Base-by-base conservation (phyloP, 2,113 vertebrate genomes). In the Vidua macroura region DNA sequence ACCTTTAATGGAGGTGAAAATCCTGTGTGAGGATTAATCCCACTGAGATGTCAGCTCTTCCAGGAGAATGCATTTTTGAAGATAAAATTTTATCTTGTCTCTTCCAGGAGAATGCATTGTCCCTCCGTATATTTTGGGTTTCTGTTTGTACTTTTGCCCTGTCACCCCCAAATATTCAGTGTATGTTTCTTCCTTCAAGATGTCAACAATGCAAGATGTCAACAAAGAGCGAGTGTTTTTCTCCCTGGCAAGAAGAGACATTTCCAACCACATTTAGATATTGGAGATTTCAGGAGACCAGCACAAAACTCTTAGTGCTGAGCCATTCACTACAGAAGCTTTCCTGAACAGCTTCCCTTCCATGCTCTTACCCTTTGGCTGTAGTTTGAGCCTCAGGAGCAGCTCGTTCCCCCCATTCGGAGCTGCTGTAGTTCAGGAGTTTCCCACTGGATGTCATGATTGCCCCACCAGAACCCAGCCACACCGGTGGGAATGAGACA, bases 401-500 rank as follows among this genome's bases (percentile, higher is more conserved):
- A 2, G 44, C 53, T 44, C 30, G 0, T n/a, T 23, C 19, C 19
- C 6, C 2, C 23, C 1, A 35, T 35, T 35, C 35, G 35, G 35
- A 35, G 37, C 24, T 15, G 64, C 81, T 89, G 94, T 81, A 94
- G 70, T 94, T 93, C 82, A 53, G 7, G 11, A 64, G 11, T 37
- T 59, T 15, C 41, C 96, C 96, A 60, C 95, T 44, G 75, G 97
- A 83, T 96, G 96, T 91, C 96, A 85, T 0, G 75, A 7, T 92
- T 93, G 74, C 16, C 92, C 72, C 9, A 41, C 77, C 60, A 59
- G 96, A 96, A 5, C 51, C 25, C 62, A 1, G 20, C 1, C 41
- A 16, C 49, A 7, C 10, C 11, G 2, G 9, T 2, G n/a, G 28
- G 59, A 37, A 70, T 87, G 19, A 64, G 66, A 48, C 74, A 27